Conservation (phyloP, 2,797 vertebrate species). For the Malurus splendens region DNA sequence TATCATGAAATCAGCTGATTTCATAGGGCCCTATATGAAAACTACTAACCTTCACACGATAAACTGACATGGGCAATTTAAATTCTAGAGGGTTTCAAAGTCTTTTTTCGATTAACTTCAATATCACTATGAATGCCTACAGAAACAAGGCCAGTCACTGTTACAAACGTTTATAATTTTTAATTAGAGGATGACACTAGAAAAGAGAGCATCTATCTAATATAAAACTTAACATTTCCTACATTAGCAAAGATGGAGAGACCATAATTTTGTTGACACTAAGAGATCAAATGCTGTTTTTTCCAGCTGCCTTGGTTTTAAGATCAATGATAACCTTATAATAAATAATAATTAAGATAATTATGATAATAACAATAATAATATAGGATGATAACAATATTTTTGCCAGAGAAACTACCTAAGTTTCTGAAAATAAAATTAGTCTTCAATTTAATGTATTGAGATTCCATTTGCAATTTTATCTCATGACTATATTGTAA, state of each 20-base stretch:
- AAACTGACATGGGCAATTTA: neutral
- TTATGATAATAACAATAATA: fast-evolving
- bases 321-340: fast-evolving
- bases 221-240: neutral
- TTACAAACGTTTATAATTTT: neutral
- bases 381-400: neutral
- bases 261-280: neutral
- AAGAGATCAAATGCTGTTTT: neutral
- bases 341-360: neutral
- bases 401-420: neutral
- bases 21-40: neutral
- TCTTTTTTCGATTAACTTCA: neutral
- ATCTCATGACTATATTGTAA: neutral
- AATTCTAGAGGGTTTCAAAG: neutral
- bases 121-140: neutral
- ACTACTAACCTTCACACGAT: neutral
- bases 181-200: neutral
- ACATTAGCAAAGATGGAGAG: neutral
- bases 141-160: neutral
- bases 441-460: neutral
- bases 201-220: neutral
- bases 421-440: neutral
- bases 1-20: neutral
- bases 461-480: neutral
- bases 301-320: neutral